Conservation (phyloP, 2,888 invertebrate genomes). For the Masnerella sp. region DNA sequence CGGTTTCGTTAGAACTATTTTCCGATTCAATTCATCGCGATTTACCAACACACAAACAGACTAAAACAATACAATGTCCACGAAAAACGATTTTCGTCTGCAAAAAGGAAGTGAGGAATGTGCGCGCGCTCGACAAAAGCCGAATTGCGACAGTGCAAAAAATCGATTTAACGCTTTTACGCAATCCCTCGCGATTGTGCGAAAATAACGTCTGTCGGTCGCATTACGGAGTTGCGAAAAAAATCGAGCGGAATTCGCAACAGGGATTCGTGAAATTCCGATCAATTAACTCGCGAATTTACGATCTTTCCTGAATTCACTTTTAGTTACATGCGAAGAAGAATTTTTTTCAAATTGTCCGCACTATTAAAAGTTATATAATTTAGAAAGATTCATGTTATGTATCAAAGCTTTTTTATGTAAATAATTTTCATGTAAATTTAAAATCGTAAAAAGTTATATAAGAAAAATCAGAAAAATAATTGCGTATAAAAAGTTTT, state of each 20-base stretch:
- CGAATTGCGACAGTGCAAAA: slow-evolving; percentile 14
- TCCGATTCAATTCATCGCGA: no score
- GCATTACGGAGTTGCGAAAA: neutral
- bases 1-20: no score
- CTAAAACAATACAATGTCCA: no score
- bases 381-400: neutral
- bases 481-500: no score
- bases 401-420: no score
- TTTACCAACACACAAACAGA: no score
- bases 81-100: no score
- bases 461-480: no score
- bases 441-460: no score
- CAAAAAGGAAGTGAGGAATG: no score
- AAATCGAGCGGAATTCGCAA: slow-evolving; percentile 5
- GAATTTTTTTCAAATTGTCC: neutral
- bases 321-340: no score
- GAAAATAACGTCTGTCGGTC: slow-evolving; percentile 11
- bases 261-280: neutral
- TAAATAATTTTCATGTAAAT: no score
- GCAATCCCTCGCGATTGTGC: slow-evolving; percentile 14
- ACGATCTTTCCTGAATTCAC: slow-evolving; percentile 4
- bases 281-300: slow-evolving; percentile 11
- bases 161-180: slow-evolving; percentile 11
- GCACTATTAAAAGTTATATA: neutral
- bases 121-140: neutral